Evolutionary conservation across 2,888 invertebrate genomes (phyloP).

Genomic region (Callinectes sapidus): DNA sequence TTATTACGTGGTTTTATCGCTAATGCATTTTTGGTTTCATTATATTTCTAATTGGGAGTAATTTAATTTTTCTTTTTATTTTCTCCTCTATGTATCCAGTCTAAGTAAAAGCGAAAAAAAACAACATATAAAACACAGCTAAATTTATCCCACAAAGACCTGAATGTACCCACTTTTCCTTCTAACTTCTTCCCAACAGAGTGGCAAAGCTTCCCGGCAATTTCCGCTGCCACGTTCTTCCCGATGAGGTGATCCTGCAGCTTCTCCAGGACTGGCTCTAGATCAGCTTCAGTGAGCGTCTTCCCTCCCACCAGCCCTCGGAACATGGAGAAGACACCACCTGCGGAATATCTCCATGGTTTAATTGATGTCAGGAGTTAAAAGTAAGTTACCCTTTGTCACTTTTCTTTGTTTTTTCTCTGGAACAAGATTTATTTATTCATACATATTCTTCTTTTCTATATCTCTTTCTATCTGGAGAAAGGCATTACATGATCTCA

Average conservation of each 20-base stretch:
- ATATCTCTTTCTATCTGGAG: too few relatives aligned
- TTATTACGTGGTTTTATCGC: too few relatives aligned
- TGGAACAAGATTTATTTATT: too few relatives aligned
- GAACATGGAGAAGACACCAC: conserved; percentile 90
- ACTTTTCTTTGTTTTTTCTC: too few relatives aligned
- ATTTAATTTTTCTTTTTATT: too few relatives aligned
- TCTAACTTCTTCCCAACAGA: conserved; percentile 92
- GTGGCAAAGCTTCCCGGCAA: conserved; percentile 93
- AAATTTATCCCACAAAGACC: not conserved
- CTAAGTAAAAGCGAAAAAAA: conserved; percentile 52
- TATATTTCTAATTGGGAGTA: not conserved
- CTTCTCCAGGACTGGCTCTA: conserved; percentile 92
- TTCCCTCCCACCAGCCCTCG: conserved; percentile 90
- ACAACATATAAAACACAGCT: conserved; percentile 43
- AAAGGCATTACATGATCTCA: too few relatives aligned
- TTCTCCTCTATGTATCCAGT: too few relatives aligned
- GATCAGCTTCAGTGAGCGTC: conserved; percentile 86
- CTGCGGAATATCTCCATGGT: conserved; percentile 68
- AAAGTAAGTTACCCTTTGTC: too few relatives aligned
- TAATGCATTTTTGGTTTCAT: not conserved
- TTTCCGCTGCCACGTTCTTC: conserved; percentile 98
- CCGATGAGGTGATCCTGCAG: conserved; percentile 95
- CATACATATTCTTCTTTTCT: too few relatives aligned
- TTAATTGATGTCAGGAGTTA: not conserved
- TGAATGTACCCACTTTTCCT: conserved; percentile 81